Conservation (phyloP, 2,888 invertebrate genomes). For the Palloptera scutellata region DNA sequence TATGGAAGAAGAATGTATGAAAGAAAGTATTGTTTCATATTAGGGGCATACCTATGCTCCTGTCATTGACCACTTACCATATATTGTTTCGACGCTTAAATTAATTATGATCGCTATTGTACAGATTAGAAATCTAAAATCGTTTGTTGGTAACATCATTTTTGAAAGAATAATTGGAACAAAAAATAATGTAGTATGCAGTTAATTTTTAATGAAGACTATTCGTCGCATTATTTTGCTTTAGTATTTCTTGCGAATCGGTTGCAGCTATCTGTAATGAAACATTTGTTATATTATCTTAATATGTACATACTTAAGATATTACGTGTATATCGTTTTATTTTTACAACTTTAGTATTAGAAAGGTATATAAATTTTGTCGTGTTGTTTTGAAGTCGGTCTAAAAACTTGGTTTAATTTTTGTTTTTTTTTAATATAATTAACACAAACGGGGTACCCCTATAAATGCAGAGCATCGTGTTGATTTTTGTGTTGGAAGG, state of each 20-base stretch:
- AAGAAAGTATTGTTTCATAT: not conserved
- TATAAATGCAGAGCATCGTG: no score
- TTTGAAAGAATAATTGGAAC: not conserved
- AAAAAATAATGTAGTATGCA: not conserved
- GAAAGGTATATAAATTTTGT: no score
- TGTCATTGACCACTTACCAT: constrained; percentile 44
- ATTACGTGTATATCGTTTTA: no score
- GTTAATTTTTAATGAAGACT: not conserved
- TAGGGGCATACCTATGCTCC: not conserved
- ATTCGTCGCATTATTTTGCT: constrained; percentile 1
- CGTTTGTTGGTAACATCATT: constrained; percentile 30
- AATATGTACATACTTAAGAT: no score
- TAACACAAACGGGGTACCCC: no score
- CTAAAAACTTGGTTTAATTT: no score
- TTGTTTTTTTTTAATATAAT: no score
- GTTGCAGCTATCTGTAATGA: no score
- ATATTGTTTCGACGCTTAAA: constrained; percentile 45
- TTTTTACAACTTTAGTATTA: no score
- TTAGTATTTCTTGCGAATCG: not conserved
- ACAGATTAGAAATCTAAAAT: constrained; percentile 4
- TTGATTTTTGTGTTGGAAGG: no score
- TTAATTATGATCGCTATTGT: constrained; percentile 41
- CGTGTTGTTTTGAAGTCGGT: no score
- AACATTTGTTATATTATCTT: not conserved
- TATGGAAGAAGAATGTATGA: not conserved